Evolutionary conservation across 2,113 vertebrate species (phyloP), one percentile per base, ranked within the genome.

Genomic region (Vidua macroura): DNA sequence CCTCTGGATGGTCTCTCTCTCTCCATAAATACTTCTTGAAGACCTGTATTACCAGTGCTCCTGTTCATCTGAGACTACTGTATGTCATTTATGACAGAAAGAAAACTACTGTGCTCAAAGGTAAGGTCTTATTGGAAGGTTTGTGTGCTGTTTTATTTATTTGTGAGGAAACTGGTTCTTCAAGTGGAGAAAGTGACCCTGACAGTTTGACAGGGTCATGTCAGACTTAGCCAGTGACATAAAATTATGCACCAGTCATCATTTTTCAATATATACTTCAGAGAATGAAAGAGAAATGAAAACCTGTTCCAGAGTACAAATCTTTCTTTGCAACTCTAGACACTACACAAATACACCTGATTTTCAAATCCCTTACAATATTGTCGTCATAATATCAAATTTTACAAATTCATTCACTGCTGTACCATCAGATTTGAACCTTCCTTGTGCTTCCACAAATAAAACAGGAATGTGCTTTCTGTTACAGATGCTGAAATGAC

Each of bases 401-500:
- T 80, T 86, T 19, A 80, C 28, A 59, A 87, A 96, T 75, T n/a
- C 48, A 56, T 80, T 80, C 67, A 55, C 46, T 62, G 53, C 48
- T 88, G 28, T 68, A 88, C 53, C 49, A 72, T 80, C 79, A 78
- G 68, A 88, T 90, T 92, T 90, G 63, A 93, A 78, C 56, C 33
- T 72, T 13, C 2, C 68, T 44, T 72, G 79, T 70, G 60, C 79
- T 93, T 83, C 60, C 68, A 77, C 68, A 86, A 92, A 96, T 74
- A 90, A 77, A 94, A 83, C 2, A 92, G 52, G 72, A 90, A 93
- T 53, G 55, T 30, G 83, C 52, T 93, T 90, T 87, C 85, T 83
- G 64, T 67, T 96, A 83, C 39, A 70, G 84, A 95, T 78, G 87
- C 92, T 96, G 79, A 94, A 96, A 94, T 90, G 79, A 86, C 92